Evolutionary conservation across 92 coral and sea anemone genomes (phyloP).

Genomic region (Zoanthus solanderi): DNA sequence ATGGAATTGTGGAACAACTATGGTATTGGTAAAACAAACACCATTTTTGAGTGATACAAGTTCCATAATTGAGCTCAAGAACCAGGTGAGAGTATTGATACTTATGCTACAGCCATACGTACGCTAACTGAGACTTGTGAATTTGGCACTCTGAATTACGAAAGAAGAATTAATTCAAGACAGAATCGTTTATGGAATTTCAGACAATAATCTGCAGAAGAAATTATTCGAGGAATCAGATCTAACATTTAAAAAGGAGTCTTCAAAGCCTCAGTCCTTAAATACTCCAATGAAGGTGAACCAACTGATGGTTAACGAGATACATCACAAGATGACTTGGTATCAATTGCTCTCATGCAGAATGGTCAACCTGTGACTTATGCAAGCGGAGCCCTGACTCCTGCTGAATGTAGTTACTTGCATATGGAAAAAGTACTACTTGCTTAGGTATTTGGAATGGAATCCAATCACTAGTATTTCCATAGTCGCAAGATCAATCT

Average conservation of each 20-base stretch:
- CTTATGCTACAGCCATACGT: not conserved
- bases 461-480: constrained; percentile 66
- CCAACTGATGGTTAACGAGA: constrained; percentile 62
- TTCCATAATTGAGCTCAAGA: not conserved
- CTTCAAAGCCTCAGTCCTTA: constrained; percentile 63
- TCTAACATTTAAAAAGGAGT: constrained; percentile 42
- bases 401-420: constrained; percentile 59
- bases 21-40: not conserved
- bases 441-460: constrained; percentile 70
- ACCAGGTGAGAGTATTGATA: not conserved
- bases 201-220: not conserved
- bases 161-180: constrained; percentile 13
- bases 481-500: constrained; percentile 53
- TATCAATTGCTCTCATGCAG: constrained; percentile 37
- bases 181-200: constrained; percentile 11
- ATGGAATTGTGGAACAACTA: not conserved
- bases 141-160: not conserved
- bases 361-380: constrained; percentile 60
- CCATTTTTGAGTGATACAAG: not conserved
- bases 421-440: constrained; percentile 65
- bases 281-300: constrained; percentile 51
- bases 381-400: constrained; percentile 59
- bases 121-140: not conserved
- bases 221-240: constrained; percentile 27
- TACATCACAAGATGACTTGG: constrained; percentile 44